phyloP scores from a whole-genome alignment of 2,888 invertebrate species.

The Phytoseiulus persimilis region DNA sequence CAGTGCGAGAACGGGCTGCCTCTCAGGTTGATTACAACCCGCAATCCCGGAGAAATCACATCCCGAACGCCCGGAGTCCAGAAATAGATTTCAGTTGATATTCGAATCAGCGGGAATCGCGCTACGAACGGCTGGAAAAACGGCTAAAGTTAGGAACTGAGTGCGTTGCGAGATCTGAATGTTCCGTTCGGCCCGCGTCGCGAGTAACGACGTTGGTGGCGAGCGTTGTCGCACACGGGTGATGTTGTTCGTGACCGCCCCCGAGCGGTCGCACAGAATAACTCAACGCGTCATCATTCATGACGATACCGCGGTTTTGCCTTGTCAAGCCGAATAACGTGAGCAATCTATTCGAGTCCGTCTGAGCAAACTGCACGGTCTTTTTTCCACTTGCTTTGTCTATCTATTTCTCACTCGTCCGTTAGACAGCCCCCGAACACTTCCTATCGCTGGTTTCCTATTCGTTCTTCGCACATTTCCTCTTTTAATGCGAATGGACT shows the following conservation, averaged over 20 bases:
- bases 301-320: background rate
- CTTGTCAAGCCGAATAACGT: slow-evolving; percentile 5
- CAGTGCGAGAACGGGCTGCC: no score
- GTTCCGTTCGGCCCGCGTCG: no score
- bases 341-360: background rate
- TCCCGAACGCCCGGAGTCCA: no score
- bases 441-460: background rate
- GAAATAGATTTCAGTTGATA: no score
- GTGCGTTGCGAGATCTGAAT: no score
- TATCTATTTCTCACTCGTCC: background rate
- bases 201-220: background rate
- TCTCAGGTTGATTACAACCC: no score
- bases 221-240: background rate
- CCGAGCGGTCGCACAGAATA: background rate
- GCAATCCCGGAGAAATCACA: no score
- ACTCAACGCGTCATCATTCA: background rate
- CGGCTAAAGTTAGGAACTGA: no score
- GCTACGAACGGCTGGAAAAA: no score
- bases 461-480: background rate
- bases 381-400: background rate
- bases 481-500: background rate
- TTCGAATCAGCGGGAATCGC: no score
- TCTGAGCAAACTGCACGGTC: background rate
- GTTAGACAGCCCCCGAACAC: background rate
- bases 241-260: background rate